Conservation (phyloP, 2,888 invertebrate genomes). For the Caenorhabditis sp. region DNA sequence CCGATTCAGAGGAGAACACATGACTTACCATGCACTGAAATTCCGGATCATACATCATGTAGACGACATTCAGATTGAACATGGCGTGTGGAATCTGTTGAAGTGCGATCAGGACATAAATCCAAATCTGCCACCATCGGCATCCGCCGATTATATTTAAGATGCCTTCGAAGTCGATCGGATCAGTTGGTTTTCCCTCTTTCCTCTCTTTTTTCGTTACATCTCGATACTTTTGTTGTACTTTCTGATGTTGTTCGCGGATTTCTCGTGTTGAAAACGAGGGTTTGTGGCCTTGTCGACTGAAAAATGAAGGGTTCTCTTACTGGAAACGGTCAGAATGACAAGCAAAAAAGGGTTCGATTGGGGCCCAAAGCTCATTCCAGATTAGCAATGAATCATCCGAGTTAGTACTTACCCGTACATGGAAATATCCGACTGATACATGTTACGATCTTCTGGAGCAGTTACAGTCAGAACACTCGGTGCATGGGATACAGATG, state of each 20-base stretch:
- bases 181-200: constrained; percentile 80
- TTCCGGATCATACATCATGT: constrained; percentile 82
- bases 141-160: constrained; percentile 83
- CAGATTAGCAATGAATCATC: constrained; percentile 34
- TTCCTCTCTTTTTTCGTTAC: constrained; percentile 67
- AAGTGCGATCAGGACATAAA: constrained; percentile 82
- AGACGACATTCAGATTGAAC: constrained; percentile 83
- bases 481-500: constrained; percentile 60
- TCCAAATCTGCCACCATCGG: constrained; percentile 83
- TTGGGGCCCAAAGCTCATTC: constrained; percentile 22
- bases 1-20: background rate
- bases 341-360: constrained; percentile 2
- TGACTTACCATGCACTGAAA: constrained; percentile 76
- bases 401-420: constrained; percentile 64
- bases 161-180: constrained; percentile 83
- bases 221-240: constrained; percentile 80
- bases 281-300: constrained; percentile 71
- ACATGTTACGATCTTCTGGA: constrained; percentile 60
- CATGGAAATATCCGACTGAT: constrained; percentile 65
- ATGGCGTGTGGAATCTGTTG: constrained; percentile 83
- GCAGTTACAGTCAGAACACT: constrained; percentile 63
- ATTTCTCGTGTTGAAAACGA: constrained; percentile 79
- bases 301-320: constrained; percentile 11
- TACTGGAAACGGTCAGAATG: background rate
- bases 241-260: constrained; percentile 81